Conservation (phyloP, 2,113 vertebrate genomes). For the Gnathonemus echidnorhynchus region DNA sequence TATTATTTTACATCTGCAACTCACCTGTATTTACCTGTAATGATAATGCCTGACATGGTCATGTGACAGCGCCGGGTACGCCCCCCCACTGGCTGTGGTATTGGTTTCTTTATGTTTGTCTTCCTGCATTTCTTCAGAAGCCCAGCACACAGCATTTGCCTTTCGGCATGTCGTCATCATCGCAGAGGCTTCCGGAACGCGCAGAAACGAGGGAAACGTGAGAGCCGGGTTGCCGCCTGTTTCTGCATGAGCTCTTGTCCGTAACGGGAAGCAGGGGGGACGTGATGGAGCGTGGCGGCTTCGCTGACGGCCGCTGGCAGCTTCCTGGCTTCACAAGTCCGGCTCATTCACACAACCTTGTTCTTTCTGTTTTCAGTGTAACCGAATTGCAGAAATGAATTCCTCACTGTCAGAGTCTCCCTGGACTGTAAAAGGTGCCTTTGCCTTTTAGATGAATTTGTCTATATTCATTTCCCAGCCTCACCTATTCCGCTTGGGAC, state of each 20-base stretch:
- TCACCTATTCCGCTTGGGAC: neutral
- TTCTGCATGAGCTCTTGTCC: neutral
- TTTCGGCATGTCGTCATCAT: neutral
- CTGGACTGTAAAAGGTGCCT: neutral
- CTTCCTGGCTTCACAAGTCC: neutral
- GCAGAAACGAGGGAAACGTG: neutral
- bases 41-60: neutral
- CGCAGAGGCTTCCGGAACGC: neutral
- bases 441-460: neutral
- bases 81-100: neutral
- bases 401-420: neutral
- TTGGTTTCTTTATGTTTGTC: neutral
- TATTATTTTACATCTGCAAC: neutral
- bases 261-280: neutral
- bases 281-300: neutral
- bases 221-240: neutral
- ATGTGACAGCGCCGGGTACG: neutral
- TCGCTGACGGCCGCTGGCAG: neutral
- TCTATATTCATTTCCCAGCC: neutral
- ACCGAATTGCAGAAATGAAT: neutral
- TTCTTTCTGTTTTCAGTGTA: neutral
- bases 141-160: neutral
- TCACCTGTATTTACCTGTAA: neutral
- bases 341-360: neutral
- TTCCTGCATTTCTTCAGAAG: neutral